Conservation (phyloP, 2,888 invertebrate genomes). For the Tryphoninae sp. region DNA sequence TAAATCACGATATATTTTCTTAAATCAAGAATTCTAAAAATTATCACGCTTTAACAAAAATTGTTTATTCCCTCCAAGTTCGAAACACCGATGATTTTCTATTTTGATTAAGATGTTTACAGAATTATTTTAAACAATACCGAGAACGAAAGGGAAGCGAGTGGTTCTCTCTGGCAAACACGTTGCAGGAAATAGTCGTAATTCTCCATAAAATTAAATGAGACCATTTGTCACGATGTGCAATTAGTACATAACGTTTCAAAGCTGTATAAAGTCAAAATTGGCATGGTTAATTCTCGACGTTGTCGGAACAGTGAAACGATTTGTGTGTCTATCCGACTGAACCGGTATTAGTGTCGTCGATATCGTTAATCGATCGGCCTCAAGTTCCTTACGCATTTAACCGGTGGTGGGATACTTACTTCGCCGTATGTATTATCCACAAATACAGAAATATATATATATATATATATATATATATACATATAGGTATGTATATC, state of each 20-base stretch:
- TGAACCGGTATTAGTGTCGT: slow-evolving; percentile 39
- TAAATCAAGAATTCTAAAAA: too few relatives aligned
- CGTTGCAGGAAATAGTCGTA: neutral
- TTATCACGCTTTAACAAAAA: too few relatives aligned
- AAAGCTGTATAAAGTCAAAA: neutral
- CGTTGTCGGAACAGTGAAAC: neutral
- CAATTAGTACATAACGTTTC: neutral
- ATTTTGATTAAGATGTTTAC: too few relatives aligned
- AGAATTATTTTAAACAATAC: too few relatives aligned
- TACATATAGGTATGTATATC: slow-evolving; percentile 24
- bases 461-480: slow-evolving; percentile 6
- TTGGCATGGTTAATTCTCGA: neutral
- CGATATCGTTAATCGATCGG: slow-evolving; percentile 50
- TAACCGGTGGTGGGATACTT: slow-evolving; percentile 13
- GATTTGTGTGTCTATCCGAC: slow-evolving; percentile 27
- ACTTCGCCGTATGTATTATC: slow-evolving; percentile 7
- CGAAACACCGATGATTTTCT: too few relatives aligned
- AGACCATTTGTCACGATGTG: neutral
- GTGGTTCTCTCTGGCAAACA: too few relatives aligned
- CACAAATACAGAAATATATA: slow-evolving; percentile 25
- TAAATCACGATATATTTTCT: too few relatives aligned
- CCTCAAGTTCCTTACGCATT: neutral
- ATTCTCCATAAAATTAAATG: slow-evolving; percentile 9
- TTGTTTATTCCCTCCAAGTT: too few relatives aligned
- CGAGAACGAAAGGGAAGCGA: too few relatives aligned